Percentiles rank a stretch among this genome's conserved stretches.
These are phyloP conservation scores for Tetramorium alpestre DNA, from an alignment of 1,140 invertebrate species.

Conservation along the genomic window DNA sequence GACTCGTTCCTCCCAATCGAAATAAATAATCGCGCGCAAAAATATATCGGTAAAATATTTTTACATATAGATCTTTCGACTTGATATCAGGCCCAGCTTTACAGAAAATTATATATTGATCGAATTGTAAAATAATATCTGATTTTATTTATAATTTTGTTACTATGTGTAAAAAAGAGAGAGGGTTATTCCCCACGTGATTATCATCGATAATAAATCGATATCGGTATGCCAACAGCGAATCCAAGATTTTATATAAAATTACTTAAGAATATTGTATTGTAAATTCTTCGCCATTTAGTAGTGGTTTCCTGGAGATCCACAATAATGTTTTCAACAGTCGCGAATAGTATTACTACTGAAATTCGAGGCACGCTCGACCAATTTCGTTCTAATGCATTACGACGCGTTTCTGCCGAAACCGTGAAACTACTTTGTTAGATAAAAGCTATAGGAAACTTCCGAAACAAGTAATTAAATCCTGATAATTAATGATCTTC, in stretches of 20 bases:
- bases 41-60: conserved; percentile 6
- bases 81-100: not conserved
- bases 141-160: not conserved
- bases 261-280: not conserved
- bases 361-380: not conserved
- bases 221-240: not conserved
- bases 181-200: not conserved
- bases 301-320: not conserved
- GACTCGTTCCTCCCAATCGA: not conserved
- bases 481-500: conserved; percentile 45
- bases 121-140: conserved; percentile 11
- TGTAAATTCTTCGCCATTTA: not conserved
- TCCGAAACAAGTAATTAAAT: conserved; percentile 44
- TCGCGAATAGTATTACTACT: not conserved
- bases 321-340: not conserved
- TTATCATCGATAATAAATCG: not conserved
- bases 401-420: conserved; percentile 7
- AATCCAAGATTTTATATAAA: not conserved
- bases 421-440: conserved; percentile 34
- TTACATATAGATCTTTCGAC: not conserved
- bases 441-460: conserved; percentile 27
- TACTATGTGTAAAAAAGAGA: not conserved
- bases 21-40: not conserved
- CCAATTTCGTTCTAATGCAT: not conserved
- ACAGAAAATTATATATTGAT: not conserved